Base-by-base conservation (phyloP, 2,113 vertebrate genomes). In the Gopherus flavomarginatus region DNA sequence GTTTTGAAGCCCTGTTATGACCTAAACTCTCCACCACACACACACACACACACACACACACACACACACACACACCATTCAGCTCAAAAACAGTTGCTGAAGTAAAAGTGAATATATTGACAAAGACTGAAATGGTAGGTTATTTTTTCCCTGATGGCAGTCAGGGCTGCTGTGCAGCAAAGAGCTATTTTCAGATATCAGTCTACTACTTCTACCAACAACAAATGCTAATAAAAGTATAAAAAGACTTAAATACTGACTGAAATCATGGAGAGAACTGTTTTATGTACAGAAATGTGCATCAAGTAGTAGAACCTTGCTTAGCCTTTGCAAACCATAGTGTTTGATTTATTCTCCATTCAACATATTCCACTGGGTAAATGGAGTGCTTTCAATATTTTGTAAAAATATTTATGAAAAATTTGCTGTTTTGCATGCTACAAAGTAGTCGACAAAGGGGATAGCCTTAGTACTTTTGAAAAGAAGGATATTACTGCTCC, bases 141-240 rank as follows among this genome's bases (percentile, higher is more conserved):
- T 54, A 2, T 29, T 50, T n/a, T 72, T 86, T 17, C 77, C 54
- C 79, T 95, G 86, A 26, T 62, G 91, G 56, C 75, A 31, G 38
- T 27, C 83, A 38, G 11, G 19, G 88, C 16, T 81, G 6, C 16
- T 92, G 29, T 62, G 87, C 59, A 86, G 54, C 14, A 1, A 52
- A 88, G 80, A 75, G 35, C 3, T 44, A 83, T 54, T 69, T 86
- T 88, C 24, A 80, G 59, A 78, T 80, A 57, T 96, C 53, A 85
- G 62, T 94, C 42, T 94, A 14, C 81, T 88, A 42, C 21, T 88
- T 87, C 59, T 96, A 80, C 49, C 77, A 81, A 69, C 77, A 81
- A 69, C 75, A 91, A 82, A 59, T 8, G 6, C 38, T 85, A 89
- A 81, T 85, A 17, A 89, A 56, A 81, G 38, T 38, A 83, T 42